Base-by-base conservation (phyloP, 2,797 vertebrate genomes). In the Hoplostethus atlanticus region DNA sequence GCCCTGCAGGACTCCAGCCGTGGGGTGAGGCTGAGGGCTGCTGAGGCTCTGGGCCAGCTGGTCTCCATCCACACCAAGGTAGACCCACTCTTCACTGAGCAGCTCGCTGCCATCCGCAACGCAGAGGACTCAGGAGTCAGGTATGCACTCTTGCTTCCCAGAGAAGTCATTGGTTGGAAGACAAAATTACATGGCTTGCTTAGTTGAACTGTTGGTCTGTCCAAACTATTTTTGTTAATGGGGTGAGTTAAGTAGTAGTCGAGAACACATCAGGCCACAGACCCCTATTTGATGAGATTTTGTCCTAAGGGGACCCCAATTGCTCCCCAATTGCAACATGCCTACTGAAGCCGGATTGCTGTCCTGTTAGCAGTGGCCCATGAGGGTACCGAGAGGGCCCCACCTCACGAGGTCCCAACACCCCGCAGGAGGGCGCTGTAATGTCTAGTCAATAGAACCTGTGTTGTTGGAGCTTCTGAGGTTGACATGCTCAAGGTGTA, bases 61-160 rank as follows among this genome's bases (percentile, higher is more conserved):
- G 97, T 99, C 11, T 94, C 96, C 64, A 99, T 99, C 87, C 98
- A 99, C 17, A 84, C 95, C 52, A 99, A 99, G 91, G 98, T 99
- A 59, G 98, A 99, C 79, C 97, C 98, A 0, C 96, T 99, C 21
- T 99, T 99, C 70, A 97, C 94, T 0, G 98, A 99, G 89, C 95
- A 99, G 46, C 92, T 98, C 46, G 90, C 96, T 0, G 96, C 97
- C 61, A 98, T 99, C 78, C 97, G 97, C 25, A 94, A 94, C 6
- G 96, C 96, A 0, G 98, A 99, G 83, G 98, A 99, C 87, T 95
- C 98, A 0, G 97, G 97, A 34, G 92, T 99, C 92, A 96, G 98
- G 98, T 98, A 81, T 79, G 87, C 56, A 17, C 17, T 5, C 28
- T 0, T 2, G 16, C 25, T 25, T 8, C 6, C n/a, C 47, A 17